phyloP scores from a whole-genome alignment of 1,140 invertebrate species.

The Trachelipus rathkii region DNA sequence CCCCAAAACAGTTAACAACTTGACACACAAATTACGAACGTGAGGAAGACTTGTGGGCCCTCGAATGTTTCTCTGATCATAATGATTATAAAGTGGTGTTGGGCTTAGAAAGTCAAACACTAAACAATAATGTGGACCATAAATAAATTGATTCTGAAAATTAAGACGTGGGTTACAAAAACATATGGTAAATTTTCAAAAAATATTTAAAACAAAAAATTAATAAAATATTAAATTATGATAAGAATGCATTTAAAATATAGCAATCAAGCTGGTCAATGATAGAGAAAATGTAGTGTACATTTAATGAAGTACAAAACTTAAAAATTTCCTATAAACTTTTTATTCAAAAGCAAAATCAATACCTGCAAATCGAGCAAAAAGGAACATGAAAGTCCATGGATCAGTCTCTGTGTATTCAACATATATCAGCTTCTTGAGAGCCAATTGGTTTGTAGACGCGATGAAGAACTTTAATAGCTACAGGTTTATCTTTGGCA shows the following conservation, averaged over 20 bases:
- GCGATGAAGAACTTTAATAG: conserved; percentile 50
- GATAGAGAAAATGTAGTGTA: not conserved
- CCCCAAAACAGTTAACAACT: conserved; percentile 49
- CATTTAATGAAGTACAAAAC: not conserved
- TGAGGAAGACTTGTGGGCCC: conserved; percentile 44
- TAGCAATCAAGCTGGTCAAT: not conserved
- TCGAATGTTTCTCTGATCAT: conserved; percentile 38
- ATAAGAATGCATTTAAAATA: not conserved
- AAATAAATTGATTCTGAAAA: conserved; percentile 49
- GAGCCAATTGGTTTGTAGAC: conserved; percentile 48
- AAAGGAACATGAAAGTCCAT: conserved; percentile 46
- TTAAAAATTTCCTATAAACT: not conserved
- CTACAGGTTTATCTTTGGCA: conserved; percentile 45
- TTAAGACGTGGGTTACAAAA: not conserved
- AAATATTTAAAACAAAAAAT: not conserved
- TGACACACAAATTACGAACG: conserved; percentile 48
- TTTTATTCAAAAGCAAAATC: not conserved
- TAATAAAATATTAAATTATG: not conserved
- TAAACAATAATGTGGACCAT: conserved; percentile 50
- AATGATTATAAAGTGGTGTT: conserved; percentile 46
- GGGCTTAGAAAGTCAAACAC: conserved; percentile 50
- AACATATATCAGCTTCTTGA: conserved; percentile 49
- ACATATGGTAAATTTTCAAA: not conserved
- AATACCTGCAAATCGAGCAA: conserved; percentile 47
- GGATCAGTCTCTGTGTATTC: conserved; percentile 47